Percentiles rank a stretch among this genome's conserved stretches.
Evolutionary conservation across 2,797 vertebrate genomes (phyloP).

Genomic region (Esox lucius): DNA sequence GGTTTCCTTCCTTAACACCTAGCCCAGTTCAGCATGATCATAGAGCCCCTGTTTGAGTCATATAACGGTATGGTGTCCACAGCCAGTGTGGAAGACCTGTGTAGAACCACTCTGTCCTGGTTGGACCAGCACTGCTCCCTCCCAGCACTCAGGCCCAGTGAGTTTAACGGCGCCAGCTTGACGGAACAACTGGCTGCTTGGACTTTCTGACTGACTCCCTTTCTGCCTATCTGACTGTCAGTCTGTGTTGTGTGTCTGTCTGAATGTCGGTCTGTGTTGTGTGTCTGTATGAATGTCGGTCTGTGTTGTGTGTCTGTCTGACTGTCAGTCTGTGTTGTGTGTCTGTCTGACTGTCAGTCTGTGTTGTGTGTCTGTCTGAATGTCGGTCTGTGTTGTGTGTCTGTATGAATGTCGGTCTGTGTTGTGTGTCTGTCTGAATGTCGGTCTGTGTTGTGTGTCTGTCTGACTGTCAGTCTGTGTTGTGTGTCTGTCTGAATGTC

Average conservation of each 20-base stretch:
- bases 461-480: background rate
- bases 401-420: background rate
- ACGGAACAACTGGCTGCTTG: too few species aligned
- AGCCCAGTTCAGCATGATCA: slow-evolving; percentile 91
- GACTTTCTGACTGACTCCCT: too few species aligned
- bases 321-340: too few species aligned
- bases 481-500: background rate
- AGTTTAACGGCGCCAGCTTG: slow-evolving; percentile 53
- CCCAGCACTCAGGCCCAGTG: slow-evolving; percentile 89
- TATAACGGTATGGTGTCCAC: slow-evolving; percentile 97
- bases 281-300: background rate
- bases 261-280: background rate
- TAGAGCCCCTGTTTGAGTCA: slow-evolving; percentile 94
- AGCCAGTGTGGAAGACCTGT: slow-evolving; percentile 86
- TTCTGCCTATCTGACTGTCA: background rate
- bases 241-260: slow-evolving; percentile 14
- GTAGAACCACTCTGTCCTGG: slow-evolving; percentile 90
- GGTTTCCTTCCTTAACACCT: background rate
- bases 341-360: too few species aligned
- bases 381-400: background rate
- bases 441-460: background rate
- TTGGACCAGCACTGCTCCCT: slow-evolving; percentile 95
- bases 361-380: background rate
- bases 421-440: background rate
- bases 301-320: too few species aligned